Percentiles rank a stretch among this genome's conserved stretches.
phyloP scores from a whole-genome alignment of 2,888 invertebrate species.

The Tachina lurida region DNA sequence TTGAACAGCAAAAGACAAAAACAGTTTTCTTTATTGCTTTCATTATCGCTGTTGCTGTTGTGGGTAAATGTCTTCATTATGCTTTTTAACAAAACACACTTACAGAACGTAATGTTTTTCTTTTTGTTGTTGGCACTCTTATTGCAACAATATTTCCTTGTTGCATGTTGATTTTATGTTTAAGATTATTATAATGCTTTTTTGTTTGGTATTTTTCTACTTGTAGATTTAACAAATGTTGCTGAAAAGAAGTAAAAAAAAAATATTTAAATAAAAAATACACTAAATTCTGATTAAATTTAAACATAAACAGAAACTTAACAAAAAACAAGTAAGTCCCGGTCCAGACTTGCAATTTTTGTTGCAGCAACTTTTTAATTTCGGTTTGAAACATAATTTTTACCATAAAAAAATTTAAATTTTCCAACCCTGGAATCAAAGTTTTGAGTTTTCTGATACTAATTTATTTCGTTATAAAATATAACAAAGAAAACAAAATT shows the following conservation, averaged over 20 bases:
- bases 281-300: conserved; percentile 1
- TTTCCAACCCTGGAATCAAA: no score
- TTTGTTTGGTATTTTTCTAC: conserved; percentile 28
- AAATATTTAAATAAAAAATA: conserved; percentile 7
- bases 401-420: no score
- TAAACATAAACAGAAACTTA: neutral
- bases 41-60: neutral
- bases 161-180: conserved; percentile 67
- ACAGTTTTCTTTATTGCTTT: conserved; percentile 25
- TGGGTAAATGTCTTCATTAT: conserved; percentile 60
- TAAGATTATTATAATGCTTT: conserved; percentile 54
- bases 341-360: no score
- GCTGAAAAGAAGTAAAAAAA: neutral
- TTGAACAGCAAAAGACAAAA: conserved; percentile 29
- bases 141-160: conserved; percentile 50
- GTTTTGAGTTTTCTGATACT: no score
- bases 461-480: no score
- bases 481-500: no score
- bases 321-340: no score
- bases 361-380: no score
- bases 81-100: conserved; percentile 41
- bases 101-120: conserved; percentile 19
- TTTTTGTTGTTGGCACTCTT: neutral
- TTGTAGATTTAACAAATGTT: neutral
- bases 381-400: no score